phyloP scores from a whole-genome alignment of 1,140 invertebrate species.

The Penaeus indicus region DNA sequence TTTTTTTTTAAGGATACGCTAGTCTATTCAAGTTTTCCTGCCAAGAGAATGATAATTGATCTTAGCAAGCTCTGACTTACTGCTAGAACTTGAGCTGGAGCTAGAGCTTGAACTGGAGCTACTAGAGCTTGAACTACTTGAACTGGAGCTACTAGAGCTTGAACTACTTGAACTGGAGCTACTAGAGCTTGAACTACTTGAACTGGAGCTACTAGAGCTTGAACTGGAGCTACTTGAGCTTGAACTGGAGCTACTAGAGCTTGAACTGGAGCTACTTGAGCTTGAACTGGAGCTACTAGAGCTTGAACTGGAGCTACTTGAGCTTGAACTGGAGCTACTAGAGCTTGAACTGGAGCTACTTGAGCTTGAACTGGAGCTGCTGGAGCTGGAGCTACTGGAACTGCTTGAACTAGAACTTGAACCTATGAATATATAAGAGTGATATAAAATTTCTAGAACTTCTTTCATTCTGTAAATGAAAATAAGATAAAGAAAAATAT shows the following conservation, averaged over 20 bases:
- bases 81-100: background rate
- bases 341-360: background rate
- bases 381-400: background rate
- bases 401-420: constrained; percentile 6
- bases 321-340: background rate
- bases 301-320: constrained; percentile 1
- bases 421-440: too few species aligned
- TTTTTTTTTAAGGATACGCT: too few species aligned
- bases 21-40: too few species aligned
- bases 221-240: constrained; percentile 11
- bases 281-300: background rate
- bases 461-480: too few species aligned
- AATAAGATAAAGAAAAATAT: too few species aligned
- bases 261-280: background rate
- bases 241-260: constrained; percentile 5
- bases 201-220: constrained; percentile 1
- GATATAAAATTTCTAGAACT: too few species aligned
- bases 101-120: background rate
- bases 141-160: constrained; percentile 13
- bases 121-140: background rate
- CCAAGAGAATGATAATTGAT: too few species aligned
- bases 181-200: constrained; percentile 14
- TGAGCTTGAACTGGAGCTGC: too few species aligned
- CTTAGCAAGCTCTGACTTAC: background rate
- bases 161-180: background rate